Evolutionary conservation across 2,888 invertebrate genomes (phyloP).

Genomic region (Halictus ligatus): DNA sequence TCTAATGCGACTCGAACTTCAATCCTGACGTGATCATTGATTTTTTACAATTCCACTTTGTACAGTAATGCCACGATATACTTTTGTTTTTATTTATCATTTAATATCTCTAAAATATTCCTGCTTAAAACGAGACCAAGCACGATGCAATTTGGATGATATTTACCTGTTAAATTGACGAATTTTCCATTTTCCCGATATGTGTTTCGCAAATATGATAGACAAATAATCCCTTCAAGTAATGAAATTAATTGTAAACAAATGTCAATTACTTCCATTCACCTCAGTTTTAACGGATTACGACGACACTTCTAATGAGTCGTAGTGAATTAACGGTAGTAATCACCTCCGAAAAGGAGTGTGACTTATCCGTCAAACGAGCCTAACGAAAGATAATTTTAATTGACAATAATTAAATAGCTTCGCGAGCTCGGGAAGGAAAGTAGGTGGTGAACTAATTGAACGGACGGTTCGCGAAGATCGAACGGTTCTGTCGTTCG

Average conservation of each 20-base stretch:
- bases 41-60: background rate
- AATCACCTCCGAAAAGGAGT: background rate
- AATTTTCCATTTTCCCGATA: too few species aligned
- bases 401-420: background rate
- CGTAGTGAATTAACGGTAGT: too few species aligned
- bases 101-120: too few species aligned
- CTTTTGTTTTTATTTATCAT: background rate
- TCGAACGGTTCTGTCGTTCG: constrained; percentile 12
- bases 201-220: too few species aligned
- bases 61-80: background rate
- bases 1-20: constrained; percentile 32
- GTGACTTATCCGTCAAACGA: background rate
- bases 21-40: background rate
- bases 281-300: background rate
- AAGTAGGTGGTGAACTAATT: constrained; percentile 5
- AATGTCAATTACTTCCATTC: background rate
- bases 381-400: background rate
- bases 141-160: too few species aligned
- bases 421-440: background rate
- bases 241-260: background rate
- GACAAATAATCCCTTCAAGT: background rate
- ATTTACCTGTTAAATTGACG: too few species aligned
- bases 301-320: background rate
- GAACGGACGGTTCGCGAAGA: constrained; percentile 10
- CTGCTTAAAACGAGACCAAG: too few species aligned